A percentile compares a stretch with the other conserved stretches of the same genome.
phyloP scores from a whole-genome alignment of 2,113 vertebrate species.

The Hippocampus barbouri region DNA sequence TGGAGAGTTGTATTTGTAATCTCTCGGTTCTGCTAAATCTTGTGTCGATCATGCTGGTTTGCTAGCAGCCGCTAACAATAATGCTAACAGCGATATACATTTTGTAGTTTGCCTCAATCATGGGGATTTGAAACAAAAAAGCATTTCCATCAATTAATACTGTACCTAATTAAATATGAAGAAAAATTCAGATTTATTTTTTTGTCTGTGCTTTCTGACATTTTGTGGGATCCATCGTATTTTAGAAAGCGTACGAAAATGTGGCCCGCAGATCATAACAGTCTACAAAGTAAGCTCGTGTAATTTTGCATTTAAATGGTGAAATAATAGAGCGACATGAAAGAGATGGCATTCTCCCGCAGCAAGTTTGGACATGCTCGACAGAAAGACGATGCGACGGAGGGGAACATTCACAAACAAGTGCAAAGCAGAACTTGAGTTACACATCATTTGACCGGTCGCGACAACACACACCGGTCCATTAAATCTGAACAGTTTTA shows the following conservation, averaged over 20 bases:
- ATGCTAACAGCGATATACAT: no score
- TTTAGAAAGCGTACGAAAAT: constrained; percentile 20
- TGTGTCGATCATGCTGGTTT: no score
- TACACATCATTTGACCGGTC: constrained; percentile 18
- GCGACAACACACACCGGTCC: constrained; percentile 5
- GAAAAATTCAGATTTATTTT: no score
- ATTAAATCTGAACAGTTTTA: constrained; percentile 20
- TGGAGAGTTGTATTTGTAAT: background rate
- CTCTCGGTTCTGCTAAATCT: background rate
- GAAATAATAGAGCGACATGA: constrained; percentile 39
- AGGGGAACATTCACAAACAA: constrained; percentile 14
- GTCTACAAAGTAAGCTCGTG: constrained; percentile 11
- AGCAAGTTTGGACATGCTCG: constrained; percentile 50
- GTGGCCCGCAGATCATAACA: constrained; percentile 24
- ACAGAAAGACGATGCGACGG: constrained; percentile 32
- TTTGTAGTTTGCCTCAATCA: no score
- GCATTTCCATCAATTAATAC: no score
- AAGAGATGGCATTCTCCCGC: constrained; percentile 44
- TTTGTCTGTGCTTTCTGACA: no score
- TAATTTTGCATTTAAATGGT: constrained; percentile 57
- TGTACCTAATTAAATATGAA: no score
- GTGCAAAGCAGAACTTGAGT: constrained; percentile 12
- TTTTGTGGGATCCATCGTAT: background rate
- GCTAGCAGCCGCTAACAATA: no score
- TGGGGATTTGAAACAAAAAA: no score